A percentile compares a stretch with the other conserved stretches of the same genome.
These are phyloP conservation scores for Penaeus indicus DNA, from an alignment of 1,140 invertebrate genomes.

Conservation along the genomic window DNA sequence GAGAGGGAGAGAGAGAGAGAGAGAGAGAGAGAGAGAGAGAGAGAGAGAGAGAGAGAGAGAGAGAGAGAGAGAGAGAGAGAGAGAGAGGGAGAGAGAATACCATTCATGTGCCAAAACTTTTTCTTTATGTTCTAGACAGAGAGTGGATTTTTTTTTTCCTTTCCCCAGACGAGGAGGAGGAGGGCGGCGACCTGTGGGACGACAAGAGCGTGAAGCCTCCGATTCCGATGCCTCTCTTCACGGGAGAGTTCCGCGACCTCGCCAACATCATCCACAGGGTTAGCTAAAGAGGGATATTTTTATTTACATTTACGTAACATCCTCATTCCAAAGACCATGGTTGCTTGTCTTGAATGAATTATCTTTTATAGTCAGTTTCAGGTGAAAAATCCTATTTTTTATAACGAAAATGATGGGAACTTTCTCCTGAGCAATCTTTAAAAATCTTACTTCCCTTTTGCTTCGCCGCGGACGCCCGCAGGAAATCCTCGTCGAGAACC, in stretches of 20 bases:
- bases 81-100: neutral
- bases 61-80: neutral
- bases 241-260: conserved; percentile 64
- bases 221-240: conserved; percentile 45
- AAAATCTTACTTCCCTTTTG: too few species aligned
- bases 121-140: too few species aligned
- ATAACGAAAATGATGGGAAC: too few species aligned
- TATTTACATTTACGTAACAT: neutral
- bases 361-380: neutral
- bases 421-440: too few species aligned
- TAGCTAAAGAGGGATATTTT: neutral
- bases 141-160: too few species aligned
- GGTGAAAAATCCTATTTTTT: neutral
- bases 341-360: too few species aligned
- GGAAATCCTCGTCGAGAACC: conserved; percentile 64
- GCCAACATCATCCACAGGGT: conserved; percentile 65
- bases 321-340: neutral
- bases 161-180: conserved; percentile 47
- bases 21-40: too few species aligned
- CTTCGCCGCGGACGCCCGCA: neutral
- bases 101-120: too few species aligned
- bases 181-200: conserved; percentile 54
- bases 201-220: conserved; percentile 60
- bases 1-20: too few species aligned
- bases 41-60: neutral